Base-by-base conservation (phyloP, 2,888 invertebrate species). In the Napeogenes sylphis region DNA sequence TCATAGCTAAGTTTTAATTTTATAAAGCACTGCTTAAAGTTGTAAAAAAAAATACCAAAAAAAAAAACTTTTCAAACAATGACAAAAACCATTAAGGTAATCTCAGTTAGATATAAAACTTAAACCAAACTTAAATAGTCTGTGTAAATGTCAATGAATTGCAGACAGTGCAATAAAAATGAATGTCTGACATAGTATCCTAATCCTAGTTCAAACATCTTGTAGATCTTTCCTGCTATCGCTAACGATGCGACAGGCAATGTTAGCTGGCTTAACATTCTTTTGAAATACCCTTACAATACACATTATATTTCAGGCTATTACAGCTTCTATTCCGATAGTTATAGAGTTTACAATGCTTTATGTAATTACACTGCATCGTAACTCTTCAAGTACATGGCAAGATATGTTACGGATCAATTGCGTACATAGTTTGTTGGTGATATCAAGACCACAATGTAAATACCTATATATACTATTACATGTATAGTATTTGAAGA, bases 401-500 rank as follows among this genome's bases (percentile, higher is more conserved):
- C 60, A 62, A 64, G 64, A 62, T 62, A 66, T 64, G 59, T 66
- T 59, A 57, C 59, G 61, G 64, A 64, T 64, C 66, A 66, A 66
- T 66, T 59, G 66, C 47, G 54, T 61, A 66, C 61, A 63, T 66
- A 66, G 55, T 55, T 63, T 63, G 63, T 63, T 45, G 38, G 35
- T 53, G 45, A 58, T 51, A 38, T 21, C 46, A 10, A 30, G 10
- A 42, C 14, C 38, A 30, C 35, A 51, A 38, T n/a, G 35, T 47
- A 51, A 10, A 32, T 13, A 45, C 32, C 5, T 30, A 33, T 13
- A 32, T 53, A 53, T 53, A 53, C 32, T 53, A 53, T 32, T 35
- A 35, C 35, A 35, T 35, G 35, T 35, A 5, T 42, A 42, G 12
- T 42, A 42, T 12, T 42, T 42, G 42, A 3, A 42, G 12, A 10